phyloP scores from a whole-genome alignment of 2,113 vertebrate genomes.

The Anolis sagrei region DNA sequence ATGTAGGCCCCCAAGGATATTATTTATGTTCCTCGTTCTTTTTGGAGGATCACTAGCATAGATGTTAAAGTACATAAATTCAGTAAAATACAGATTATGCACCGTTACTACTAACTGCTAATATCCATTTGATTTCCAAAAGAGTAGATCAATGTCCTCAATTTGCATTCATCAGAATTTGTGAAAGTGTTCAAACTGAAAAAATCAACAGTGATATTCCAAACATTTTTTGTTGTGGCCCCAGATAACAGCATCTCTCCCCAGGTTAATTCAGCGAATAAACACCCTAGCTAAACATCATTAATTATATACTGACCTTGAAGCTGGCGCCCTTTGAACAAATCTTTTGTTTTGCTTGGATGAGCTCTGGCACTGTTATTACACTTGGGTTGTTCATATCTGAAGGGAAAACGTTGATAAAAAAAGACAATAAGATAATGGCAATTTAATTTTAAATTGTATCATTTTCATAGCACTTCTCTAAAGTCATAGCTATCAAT shows the following conservation, averaged over 20 bases:
- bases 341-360: constrained; percentile 88
- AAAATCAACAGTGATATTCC: not conserved
- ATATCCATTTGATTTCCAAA: not conserved
- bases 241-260: constrained; percentile 18
- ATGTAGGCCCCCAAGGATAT: not conserved
- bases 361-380: constrained; percentile 91
- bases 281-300: constrained; percentile 2
- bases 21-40: not conserved
- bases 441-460: not conserved
- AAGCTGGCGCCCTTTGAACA: constrained; percentile 89
- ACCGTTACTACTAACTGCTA: not conserved
- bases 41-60: not conserved
- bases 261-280: constrained; percentile 33
- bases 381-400: constrained; percentile 96
- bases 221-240: not conserved
- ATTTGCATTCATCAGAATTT: not conserved
- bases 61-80: constrained; percentile 14
- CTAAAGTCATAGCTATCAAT: constrained; percentile 3
- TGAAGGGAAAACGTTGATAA: constrained; percentile 51
- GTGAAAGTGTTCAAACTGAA: not conserved
- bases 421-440: not conserved
- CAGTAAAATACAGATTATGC: not conserved
- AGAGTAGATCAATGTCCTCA: not conserved
- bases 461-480: not conserved
- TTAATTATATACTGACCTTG: constrained; percentile 82